Evolutionary conservation across 1,140 invertebrate species (phyloP), one percentile per base, ranked within the genome.

Genomic region (Lysiphlebus fabarum): DNA sequence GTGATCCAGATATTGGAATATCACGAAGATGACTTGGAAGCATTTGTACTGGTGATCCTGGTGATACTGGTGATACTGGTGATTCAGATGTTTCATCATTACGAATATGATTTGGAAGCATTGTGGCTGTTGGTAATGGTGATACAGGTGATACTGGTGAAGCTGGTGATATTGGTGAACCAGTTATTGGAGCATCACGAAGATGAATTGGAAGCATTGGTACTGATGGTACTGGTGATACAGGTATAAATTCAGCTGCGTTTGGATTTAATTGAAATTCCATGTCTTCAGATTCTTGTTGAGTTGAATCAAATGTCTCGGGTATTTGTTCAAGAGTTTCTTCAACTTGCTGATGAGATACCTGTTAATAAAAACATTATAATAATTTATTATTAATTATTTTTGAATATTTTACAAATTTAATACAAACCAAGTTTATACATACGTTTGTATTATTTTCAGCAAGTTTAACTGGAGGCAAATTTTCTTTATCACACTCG

Each of bases 201-300:
- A 47, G 11, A 14, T 57, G 34, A 6, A 62, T 65, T 2, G 71
- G 65, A 37, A 70, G 49, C 1, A 64, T 71, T 26, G 17, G 17
- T 26, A 26, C 17, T 26, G 17, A 26, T 1, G 78, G 71, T 34
- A 85, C 84, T 9, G 63, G 50, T 33, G 81, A 81, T 10, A 82
- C 74, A 0, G 85, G 85, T 37, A 90, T 80, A 66, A 90, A 90
- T 70, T 88, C 87, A 2, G 85, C 85, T 6, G 88, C 87, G 57
- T 90, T 82, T 0, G 87, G 87, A 74, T 90, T 90, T 64, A 89
- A 68, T 48, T 85, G 86, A 45, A 86, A 88, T 56, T 84, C 83
- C 85, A 87, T 86, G 56, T 84, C 81, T 72, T 83, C 82, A 26
- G 17, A 26, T 26, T 26, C 17, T 26, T 26, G 17, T 26, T 26